These are phyloP conservation scores for Phoenicopterus ruber DNA, from an alignment of 2,113 vertebrate genomes.

Conservation along the genomic window DNA sequence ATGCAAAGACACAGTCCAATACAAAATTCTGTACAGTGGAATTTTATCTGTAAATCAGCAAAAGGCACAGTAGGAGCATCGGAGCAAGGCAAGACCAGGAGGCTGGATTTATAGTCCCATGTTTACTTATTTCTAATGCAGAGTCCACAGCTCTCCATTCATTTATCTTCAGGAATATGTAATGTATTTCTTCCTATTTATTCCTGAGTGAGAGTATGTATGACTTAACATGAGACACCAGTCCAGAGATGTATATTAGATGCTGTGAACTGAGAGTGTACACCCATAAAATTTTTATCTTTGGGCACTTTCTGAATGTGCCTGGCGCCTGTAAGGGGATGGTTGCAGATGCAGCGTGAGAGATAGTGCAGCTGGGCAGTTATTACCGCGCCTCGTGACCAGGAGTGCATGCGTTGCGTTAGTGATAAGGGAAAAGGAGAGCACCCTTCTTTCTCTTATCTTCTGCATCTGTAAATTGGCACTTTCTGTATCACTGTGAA, in stretches of 20 bases:
- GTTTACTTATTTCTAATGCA: neutral
- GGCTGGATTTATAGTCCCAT: neutral
- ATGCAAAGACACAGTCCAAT: neutral
- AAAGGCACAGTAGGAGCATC: neutral
- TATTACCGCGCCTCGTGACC: neutral
- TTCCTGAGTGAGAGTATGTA: neutral
- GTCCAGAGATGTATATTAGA: neutral
- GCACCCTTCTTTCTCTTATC: neutral
- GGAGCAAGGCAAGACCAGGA: neutral
- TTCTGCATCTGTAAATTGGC: neutral
- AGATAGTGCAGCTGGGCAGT: neutral
- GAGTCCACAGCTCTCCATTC: neutral
- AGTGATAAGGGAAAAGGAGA: neutral
- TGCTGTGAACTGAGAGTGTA: neutral
- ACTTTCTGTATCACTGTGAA: neutral
- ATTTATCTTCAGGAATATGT: neutral
- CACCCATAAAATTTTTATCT: neutral
- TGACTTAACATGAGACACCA: neutral
- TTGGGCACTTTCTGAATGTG: neutral
- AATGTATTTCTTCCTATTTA: neutral
- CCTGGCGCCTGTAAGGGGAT: neutral
- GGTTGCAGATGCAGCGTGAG: neutral
- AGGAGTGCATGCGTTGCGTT: neutral
- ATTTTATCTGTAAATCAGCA: neutral
- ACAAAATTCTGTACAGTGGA: neutral